Evolutionary conservation across 2,888 invertebrate genomes (phyloP), one percentile per base, ranked within the genome.

Genomic region (Chromoteleia sp.): DNA sequence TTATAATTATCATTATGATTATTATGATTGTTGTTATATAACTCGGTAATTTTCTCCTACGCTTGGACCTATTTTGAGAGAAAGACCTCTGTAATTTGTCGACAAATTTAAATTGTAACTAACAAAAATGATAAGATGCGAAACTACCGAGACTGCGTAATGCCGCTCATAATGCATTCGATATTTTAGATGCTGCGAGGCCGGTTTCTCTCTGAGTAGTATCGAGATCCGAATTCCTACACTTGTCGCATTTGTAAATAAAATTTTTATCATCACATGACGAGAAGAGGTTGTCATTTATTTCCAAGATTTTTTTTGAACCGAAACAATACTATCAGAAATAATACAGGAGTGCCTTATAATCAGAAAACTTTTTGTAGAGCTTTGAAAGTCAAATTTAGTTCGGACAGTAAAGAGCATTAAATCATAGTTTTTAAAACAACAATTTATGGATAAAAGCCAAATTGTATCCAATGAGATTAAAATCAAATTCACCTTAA

Each of bases 161-260:
- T 43, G 41, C 14, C 54, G 54, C 63, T 59, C 61, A 52, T 54
- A 41, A 54, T 8, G 43, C 43, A 52, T 70, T 45, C 45, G 54
- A 68, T 59, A 36, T 61, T 61, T 75, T 52, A 59, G 25, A 74
- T 65, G 77, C 78, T 61, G 70, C 73, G 85, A 75, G 83, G 78
- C 84, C 85, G 85, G 85, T 83, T 86, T 87, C 88, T 89, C 88
- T 89, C 86, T 87, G 88, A 89, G 83, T 87, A 87, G 85, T 88
- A 87, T 87, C 87, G 88, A 87, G 87, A 86, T 84, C 87, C 85
- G 86, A 89, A 90, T 90, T 89, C 90, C 90, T 89, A 91, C 88
- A 91, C 89, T 90, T 89, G 89, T 91, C 90, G 90, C 90, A 91
- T 90, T 91, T 90, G 91, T 91, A 91, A 91, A 91, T 91, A 91